Percentiles rank a stretch among this genome's conserved stretches.
Conservation (phyloP, 2,113 vertebrate genomes). For the Acanthochromis polyacanthus region DNA sequence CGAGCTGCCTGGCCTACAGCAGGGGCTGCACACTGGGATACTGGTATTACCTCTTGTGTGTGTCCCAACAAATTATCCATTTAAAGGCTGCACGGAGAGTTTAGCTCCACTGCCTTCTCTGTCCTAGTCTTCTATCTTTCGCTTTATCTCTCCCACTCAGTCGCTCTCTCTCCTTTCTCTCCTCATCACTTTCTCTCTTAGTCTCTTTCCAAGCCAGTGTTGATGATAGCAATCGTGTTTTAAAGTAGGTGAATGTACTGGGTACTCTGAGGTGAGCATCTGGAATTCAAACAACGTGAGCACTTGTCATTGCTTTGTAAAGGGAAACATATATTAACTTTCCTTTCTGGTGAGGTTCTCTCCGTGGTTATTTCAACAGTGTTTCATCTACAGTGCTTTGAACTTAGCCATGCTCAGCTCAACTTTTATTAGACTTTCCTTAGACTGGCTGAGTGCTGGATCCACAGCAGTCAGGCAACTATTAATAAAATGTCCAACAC, state of each 20-base stretch:
- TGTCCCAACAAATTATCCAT: slow-evolving; percentile 73
- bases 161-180: slow-evolving; percentile 4
- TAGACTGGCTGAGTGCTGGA: slow-evolving; percentile 2
- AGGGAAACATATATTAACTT: slow-evolving; percentile 1
- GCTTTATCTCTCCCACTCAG: slow-evolving; percentile 25
- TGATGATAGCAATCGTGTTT: slow-evolving; percentile 26
- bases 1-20: slow-evolving; percentile 69
- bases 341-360: not conserved
- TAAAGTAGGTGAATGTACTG: slow-evolving; percentile 21
- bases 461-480: slow-evolving; percentile 8
- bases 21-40: slow-evolving; percentile 65
- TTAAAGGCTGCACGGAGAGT: slow-evolving; percentile 64
- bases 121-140: slow-evolving; percentile 20
- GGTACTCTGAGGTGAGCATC: slow-evolving; percentile 27
- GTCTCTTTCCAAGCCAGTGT: slow-evolving; percentile 21
- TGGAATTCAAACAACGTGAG: slow-evolving; percentile 40
- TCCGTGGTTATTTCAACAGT: not conserved
- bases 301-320: slow-evolving; percentile 20
- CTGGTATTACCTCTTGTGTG: slow-evolving; percentile 63
- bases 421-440: slow-evolving; percentile 23
- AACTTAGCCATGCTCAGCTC: slow-evolving; percentile 3
- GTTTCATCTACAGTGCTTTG: not conserved
- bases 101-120: slow-evolving; percentile 30
- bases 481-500: slow-evolving; percentile 44
- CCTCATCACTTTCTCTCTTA: slow-evolving; percentile 8